A percentile compares a stretch with the other conserved stretches of the same genome.
These are phyloP conservation scores for Onychomys leucogaster DNA, from an alignment of 2,797 vertebrate genomes.

Conservation along the genomic window DNA sequence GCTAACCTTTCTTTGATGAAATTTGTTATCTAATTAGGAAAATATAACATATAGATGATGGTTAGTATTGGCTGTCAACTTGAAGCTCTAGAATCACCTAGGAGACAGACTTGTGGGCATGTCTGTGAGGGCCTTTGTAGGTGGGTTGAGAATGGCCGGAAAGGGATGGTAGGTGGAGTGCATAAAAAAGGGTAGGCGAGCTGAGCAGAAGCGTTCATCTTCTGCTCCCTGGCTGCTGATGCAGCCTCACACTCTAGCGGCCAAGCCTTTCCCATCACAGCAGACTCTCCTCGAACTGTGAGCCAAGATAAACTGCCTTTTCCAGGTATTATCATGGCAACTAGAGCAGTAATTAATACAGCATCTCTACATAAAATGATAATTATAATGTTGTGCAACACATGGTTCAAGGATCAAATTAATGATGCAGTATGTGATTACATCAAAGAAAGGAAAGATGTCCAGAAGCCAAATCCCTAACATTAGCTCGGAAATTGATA, in stretches of 20 bases:
- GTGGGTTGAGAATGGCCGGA: not conserved
- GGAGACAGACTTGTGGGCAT: not conserved
- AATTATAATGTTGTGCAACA: not conserved
- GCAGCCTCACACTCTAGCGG: not conserved
- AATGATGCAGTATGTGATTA: not conserved
- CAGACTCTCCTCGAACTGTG: not conserved
- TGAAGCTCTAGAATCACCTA: not conserved
- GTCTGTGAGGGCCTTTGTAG: not conserved
- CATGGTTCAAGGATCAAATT: not conserved
- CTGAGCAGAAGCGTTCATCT: not conserved
- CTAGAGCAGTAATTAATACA: not conserved
- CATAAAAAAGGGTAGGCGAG: not conserved
- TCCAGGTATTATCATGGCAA: not conserved
- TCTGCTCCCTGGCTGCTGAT: not conserved
- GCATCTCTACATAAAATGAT: not conserved
- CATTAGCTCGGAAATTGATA: not conserved
- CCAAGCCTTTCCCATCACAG: not conserved
- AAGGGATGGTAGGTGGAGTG: not conserved
- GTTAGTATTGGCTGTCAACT: not conserved
- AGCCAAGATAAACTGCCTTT: not conserved
- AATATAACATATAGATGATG: not conserved
- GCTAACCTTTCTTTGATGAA: not conserved
- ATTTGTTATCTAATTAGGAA: constrained; percentile 36
- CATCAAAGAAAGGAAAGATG: constrained; percentile 23
- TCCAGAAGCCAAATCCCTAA: not conserved